Conservation (phyloP, 2,888 invertebrate species). For the Callyntrura guangdongensis region DNA sequence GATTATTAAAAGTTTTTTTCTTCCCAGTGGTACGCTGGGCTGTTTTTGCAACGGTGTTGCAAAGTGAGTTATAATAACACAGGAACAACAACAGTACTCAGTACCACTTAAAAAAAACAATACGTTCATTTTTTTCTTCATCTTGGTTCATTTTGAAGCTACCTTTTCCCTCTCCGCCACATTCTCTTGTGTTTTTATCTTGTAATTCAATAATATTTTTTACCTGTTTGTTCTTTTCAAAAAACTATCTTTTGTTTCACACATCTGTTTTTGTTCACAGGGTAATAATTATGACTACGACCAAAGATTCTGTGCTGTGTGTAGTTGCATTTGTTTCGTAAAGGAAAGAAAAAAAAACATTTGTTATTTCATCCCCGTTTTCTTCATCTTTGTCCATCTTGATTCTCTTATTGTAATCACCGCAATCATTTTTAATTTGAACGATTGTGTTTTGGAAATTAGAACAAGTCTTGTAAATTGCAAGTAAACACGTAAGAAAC, state of each 20-base stretch:
- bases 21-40: background rate
- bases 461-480: slow-evolving; percentile 42
- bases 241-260: background rate
- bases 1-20: background rate
- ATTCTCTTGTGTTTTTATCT: background rate
- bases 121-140: background rate
- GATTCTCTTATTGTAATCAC: background rate
- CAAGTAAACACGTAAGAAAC: slow-evolving; percentile 33
- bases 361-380: background rate
- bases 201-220: slow-evolving; percentile 22
- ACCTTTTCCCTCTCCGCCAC: no score
- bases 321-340: no score
- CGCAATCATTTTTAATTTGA: slow-evolving; percentile 22
- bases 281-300: background rate
- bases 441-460: slow-evolving; percentile 14
- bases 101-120: slow-evolving; percentile 38
- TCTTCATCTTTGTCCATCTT: background rate
- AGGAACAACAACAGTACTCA: background rate
- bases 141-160: background rate
- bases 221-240: background rate
- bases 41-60: background rate
- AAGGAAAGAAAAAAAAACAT: background rate
- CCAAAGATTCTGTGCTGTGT: no score
- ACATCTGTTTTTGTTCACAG: slow-evolving; percentile 25
- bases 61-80: background rate